phyloP scores from a whole-genome alignment of 2,797 vertebrate species.

The Hypotaenidia philippensis region DNA sequence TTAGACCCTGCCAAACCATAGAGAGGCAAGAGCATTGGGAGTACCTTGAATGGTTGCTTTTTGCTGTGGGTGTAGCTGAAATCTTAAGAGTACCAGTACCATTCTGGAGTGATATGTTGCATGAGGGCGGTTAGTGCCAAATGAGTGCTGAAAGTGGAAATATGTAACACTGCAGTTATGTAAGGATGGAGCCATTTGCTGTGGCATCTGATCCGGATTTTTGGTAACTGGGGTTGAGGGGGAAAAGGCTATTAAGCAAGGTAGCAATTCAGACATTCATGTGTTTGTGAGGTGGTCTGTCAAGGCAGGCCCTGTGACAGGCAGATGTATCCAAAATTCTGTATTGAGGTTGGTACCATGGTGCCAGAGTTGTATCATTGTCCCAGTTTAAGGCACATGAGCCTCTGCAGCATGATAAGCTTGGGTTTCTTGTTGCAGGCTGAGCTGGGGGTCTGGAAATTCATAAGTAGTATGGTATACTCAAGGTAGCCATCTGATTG shows the following conservation, averaged over 20 bases:
- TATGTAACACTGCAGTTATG: not conserved
- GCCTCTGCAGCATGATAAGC: not conserved
- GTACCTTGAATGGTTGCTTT: not conserved
- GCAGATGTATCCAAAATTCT: not conserved
- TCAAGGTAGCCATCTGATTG: not conserved
- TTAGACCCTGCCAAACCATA: not conserved
- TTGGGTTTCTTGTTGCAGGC: not conserved
- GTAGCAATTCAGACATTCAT: not conserved
- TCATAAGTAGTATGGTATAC: not conserved
- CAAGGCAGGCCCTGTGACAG: not conserved
- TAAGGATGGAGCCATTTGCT: not conserved
- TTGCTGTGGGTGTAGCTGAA: not conserved
- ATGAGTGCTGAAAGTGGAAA: not conserved
- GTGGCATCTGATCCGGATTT: not conserved
- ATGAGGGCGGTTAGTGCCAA: not conserved
- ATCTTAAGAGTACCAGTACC: not conserved
- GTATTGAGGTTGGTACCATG: not conserved
- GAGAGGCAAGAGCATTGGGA: not conserved
- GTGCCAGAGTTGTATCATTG: accelerated
- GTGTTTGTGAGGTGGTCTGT: accelerated
- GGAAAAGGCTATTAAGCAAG: not conserved
- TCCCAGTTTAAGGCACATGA: not conserved
- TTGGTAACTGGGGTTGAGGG: not conserved
- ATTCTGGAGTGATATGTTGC: not conserved
- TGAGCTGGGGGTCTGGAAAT: not conserved